Percentiles rank a stretch among this genome's conserved stretches.
These are phyloP conservation scores for Eulithis prunata DNA, from an alignment of 2,888 invertebrate genomes.

Conservation along the genomic window DNA sequence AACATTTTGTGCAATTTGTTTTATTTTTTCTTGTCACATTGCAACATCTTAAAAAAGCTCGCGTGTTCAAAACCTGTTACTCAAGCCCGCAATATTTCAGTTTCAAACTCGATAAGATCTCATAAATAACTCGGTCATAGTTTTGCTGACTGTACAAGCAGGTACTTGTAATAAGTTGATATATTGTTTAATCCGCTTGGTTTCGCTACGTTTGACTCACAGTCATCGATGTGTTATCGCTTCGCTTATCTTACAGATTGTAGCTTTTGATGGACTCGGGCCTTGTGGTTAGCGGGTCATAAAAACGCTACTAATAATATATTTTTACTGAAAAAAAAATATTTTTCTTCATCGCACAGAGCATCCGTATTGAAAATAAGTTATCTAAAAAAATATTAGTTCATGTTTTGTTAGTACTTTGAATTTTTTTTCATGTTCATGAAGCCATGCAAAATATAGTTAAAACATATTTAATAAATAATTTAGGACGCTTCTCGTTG, in stretches of 20 bases:
- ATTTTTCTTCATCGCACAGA: too few species aligned
- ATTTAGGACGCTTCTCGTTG: too few species aligned
- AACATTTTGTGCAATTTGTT: too few species aligned
- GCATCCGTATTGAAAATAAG: too few species aligned
- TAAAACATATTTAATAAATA: too few species aligned
- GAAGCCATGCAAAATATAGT: too few species aligned
- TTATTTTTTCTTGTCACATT: slow-evolving; percentile 3
- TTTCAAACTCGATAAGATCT: slow-evolving; percentile 36
- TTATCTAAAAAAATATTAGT: too few species aligned
- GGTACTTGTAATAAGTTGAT: slow-evolving; percentile 50
- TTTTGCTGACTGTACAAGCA: slow-evolving; percentile 35
- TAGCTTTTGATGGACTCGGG: slow-evolving; percentile 42
- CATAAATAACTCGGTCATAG: slow-evolving; percentile 36
- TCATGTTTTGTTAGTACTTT: too few species aligned
- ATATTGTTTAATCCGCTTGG: slow-evolving; percentile 58
- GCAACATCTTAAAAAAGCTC: slow-evolving; percentile 18
- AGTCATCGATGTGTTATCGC: slow-evolving; percentile 53
- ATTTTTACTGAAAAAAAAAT: too few species aligned
- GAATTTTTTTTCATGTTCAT: too few species aligned
- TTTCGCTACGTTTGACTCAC: slow-evolving; percentile 42
- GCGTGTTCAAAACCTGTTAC: slow-evolving; percentile 32
- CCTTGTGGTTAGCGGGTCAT: slow-evolving; percentile 19
- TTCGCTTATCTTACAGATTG: slow-evolving; percentile 52
- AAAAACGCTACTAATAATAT: neutral
- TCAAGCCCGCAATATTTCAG: slow-evolving; percentile 37